Evolutionary conservation across 2,888 invertebrate genomes (phyloP), one percentile per base, ranked within the genome.

Genomic region (Melitaea athalia): DNA sequence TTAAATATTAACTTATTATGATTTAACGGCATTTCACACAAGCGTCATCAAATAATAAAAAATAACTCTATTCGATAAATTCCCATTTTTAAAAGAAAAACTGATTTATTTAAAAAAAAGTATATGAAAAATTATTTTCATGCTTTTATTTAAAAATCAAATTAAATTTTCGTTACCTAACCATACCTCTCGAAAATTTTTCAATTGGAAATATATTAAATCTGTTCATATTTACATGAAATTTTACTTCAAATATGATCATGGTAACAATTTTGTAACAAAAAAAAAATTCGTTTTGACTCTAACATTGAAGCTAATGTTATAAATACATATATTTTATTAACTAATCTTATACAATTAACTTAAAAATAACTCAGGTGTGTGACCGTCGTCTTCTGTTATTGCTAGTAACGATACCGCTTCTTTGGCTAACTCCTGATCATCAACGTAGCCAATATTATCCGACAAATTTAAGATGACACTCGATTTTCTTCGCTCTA

Each of bases 401-500:
- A 86, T 87, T 38, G 87, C 83, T 38, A 91, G 72, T 2, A 92
- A 77, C 0, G 88, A 87, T 0, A 89, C 87, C 0, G 87, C 86
- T 75, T 91, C 87, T 62, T 86, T 89, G 0, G 85, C 84, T 10
- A 85, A 45, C 2, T 85, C 82, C 0, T 88, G 85, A 33, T 88
- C 82, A 70, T 83, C 80, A 31, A 77, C 82, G 42, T 84, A 86
- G 0, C 74, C 82, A n/a, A 75, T 75, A 67, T 84, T 85, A 5
- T 87, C 88, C 4, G 81, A 77, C 57, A 85, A 79, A 45, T 82
- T 85, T 0, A 86, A 42, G 5, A 85, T 78, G 0, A 85, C 80
- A 68, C 82, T 86, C 33, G 79, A 84, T 15, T 77, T 82, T 61
- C 84, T 78, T 14, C 82, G 75, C 42, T 81, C 77, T 6, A 70